Conservation (phyloP, 2,888 invertebrate species). For the Prenolepis imparis region DNA sequence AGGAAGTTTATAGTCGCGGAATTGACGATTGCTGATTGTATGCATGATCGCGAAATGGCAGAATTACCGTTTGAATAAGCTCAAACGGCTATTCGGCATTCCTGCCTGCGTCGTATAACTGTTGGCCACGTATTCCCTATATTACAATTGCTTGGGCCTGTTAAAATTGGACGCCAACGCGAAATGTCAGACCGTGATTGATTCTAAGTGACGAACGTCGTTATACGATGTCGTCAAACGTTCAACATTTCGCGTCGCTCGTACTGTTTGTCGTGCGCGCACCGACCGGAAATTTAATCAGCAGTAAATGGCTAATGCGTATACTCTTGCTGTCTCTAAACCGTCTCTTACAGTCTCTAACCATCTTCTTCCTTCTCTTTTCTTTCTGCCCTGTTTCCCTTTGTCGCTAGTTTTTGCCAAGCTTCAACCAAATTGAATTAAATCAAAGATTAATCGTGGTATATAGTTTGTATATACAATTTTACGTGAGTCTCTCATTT, state of each 20-base stretch:
- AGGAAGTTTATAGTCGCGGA: conserved; percentile 20
- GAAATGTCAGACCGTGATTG: conserved; percentile 33
- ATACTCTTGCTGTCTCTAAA: conserved; percentile 26
- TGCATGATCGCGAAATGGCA: conserved; percentile 1
- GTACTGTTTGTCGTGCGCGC: conserved; percentile 32
- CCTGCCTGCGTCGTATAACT: not conserved
- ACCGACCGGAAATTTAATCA: conserved; percentile 53
- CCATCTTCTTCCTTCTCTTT: not conserved
- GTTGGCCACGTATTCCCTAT: conserved; percentile 6
- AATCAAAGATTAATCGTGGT: conserved; percentile 65
- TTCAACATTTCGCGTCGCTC: conserved; percentile 20
- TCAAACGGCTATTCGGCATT: conserved; percentile 22
- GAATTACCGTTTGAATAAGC: conserved; percentile 17
- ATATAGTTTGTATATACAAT: not conserved
- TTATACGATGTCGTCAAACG: conserved; percentile 44
- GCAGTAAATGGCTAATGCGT: conserved; percentile 48
- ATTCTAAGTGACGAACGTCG: conserved; percentile 45
- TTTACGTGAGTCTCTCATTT: not conserved
- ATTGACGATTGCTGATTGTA: conserved; percentile 9
- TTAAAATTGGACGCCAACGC: conserved; percentile 28
- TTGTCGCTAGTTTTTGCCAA: conserved; percentile 49
- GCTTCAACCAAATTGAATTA: conserved; percentile 71
- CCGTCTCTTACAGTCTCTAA: conserved; percentile 31
- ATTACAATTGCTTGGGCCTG: conserved; percentile 40
- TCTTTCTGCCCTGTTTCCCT: not conserved